These are phyloP conservation scores for Falco columbarius DNA, from an alignment of 2,797 vertebrate species.

Conservation along the genomic window DNA sequence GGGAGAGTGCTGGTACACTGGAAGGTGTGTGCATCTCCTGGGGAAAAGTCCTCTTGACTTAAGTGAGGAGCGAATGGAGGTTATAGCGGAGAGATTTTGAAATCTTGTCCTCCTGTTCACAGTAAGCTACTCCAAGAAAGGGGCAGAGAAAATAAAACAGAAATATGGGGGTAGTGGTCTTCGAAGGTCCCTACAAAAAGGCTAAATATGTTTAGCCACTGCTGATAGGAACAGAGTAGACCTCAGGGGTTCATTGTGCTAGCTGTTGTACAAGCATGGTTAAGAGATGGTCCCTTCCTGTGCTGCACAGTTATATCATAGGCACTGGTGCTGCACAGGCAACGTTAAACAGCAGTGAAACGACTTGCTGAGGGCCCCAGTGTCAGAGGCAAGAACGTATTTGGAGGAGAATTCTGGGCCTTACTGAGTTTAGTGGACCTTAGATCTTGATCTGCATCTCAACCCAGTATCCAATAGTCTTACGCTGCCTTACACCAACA, in stretches of 20 bases:
- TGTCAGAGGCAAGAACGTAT: neutral
- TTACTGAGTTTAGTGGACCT: neutral
- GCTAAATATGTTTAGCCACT: neutral
- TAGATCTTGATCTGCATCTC: neutral
- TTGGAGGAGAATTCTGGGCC: neutral
- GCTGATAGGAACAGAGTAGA: neutral
- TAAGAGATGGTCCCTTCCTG: neutral
- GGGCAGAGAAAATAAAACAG: neutral
- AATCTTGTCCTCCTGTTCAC: neutral
- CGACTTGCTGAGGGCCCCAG: neutral
- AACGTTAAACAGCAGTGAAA: neutral
- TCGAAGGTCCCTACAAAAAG: neutral
- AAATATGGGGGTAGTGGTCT: neutral
- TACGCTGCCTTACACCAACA: neutral
- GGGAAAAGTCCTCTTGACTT: neutral
- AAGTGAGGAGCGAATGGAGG: neutral
- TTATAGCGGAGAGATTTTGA: neutral
- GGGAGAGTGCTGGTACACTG: neutral
- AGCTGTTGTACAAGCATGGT: neutral
- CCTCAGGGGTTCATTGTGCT: neutral
- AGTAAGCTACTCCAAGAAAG: neutral
- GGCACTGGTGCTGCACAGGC: neutral
- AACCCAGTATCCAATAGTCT: neutral
- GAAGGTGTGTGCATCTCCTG: neutral
- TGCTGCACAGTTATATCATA: neutral